These are phyloP conservation scores for Mallotus villosus DNA, from an alignment of 2,797 vertebrate genomes.

Conservation along the genomic window DNA sequence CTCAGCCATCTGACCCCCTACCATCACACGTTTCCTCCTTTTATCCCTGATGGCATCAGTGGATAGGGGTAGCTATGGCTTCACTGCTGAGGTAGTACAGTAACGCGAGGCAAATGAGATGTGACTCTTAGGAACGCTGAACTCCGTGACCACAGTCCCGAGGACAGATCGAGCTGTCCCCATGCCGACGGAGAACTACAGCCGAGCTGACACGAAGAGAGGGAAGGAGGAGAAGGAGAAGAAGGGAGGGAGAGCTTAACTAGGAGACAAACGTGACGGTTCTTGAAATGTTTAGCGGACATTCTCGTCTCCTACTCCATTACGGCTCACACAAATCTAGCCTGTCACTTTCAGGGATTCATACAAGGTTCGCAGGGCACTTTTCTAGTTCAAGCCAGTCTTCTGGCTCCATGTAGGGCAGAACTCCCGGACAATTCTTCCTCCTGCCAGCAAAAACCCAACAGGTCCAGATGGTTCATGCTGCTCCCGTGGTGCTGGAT, in stretches of 20 bases:
- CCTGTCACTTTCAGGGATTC: background rate
- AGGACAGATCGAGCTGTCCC: background rate
- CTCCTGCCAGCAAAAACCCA: slow-evolving; percentile 53
- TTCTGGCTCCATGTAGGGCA: background rate
- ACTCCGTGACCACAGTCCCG: slow-evolving; percentile 17
- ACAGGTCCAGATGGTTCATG: slow-evolving; percentile 77
- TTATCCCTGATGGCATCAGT: slow-evolving; percentile 24
- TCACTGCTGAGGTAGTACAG: slow-evolving; percentile 36
- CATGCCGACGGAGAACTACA: too few species aligned
- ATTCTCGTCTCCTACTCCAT: slow-evolving; percentile 6
- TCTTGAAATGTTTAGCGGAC: too few species aligned
- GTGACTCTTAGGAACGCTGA: slow-evolving; percentile 22
- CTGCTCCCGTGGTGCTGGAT: slow-evolving; percentile 61
- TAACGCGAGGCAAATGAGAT: slow-evolving; percentile 25
- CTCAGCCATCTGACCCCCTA: too few species aligned
- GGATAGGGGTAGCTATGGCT: slow-evolving; percentile 37
- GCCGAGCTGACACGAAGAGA: background rate
- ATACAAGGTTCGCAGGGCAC: background rate
- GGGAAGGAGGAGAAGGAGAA: background rate
- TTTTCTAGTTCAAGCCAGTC: background rate
- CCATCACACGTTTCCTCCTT: slow-evolving; percentile 16
- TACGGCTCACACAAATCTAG: slow-evolving; percentile 19
- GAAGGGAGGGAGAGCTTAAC: background rate
- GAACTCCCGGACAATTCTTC: slow-evolving; percentile 24
- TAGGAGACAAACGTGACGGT: too few species aligned